Evolutionary conservation across 2,797 vertebrate species (phyloP).

Genomic region (Coregonus suidteri): DNA sequence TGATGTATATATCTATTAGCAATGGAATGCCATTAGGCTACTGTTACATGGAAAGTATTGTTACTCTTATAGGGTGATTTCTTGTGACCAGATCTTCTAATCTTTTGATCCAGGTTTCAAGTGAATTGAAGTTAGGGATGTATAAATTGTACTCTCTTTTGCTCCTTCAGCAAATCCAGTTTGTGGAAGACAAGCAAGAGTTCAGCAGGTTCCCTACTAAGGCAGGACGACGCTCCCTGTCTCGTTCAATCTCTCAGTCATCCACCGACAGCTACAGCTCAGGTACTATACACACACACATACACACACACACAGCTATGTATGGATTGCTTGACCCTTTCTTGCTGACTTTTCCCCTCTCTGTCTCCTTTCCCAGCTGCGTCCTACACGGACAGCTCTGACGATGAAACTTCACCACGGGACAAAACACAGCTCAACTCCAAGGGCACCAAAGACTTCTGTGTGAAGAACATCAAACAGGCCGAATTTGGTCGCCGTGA

Average conservation of each 20-base stretch:
- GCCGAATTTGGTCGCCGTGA: constrained; percentile 92
- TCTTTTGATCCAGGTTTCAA: not conserved
- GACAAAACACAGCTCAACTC: constrained; percentile 93
- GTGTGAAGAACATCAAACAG: constrained; percentile 96
- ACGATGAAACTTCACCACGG: constrained; percentile 90
- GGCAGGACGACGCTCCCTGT: constrained; percentile 89
- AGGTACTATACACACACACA: constrained; percentile 66
- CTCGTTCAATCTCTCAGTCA: constrained; percentile 94
- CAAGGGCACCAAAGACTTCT: constrained; percentile 92
- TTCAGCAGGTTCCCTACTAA: constrained; percentile 94
- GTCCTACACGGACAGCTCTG: constrained; percentile 93
- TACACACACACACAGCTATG: not conserved
- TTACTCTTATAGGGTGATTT: no score
- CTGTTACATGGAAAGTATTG: not conserved
- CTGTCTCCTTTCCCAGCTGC: constrained; percentile 73
- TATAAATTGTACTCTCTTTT: not conserved
- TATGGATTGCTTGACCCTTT: not conserved
- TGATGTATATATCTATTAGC: not conserved
- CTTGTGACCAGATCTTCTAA: not conserved
- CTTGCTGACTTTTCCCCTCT: not conserved
- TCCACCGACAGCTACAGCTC: constrained; percentile 97
- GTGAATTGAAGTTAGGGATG: not conserved
- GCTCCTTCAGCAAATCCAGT: constrained; percentile 88
- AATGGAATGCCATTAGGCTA: not conserved
- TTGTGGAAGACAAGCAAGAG: constrained; percentile 96